phyloP scores from a whole-genome alignment of 2,113 vertebrate species.

The Symphodus melops region DNA sequence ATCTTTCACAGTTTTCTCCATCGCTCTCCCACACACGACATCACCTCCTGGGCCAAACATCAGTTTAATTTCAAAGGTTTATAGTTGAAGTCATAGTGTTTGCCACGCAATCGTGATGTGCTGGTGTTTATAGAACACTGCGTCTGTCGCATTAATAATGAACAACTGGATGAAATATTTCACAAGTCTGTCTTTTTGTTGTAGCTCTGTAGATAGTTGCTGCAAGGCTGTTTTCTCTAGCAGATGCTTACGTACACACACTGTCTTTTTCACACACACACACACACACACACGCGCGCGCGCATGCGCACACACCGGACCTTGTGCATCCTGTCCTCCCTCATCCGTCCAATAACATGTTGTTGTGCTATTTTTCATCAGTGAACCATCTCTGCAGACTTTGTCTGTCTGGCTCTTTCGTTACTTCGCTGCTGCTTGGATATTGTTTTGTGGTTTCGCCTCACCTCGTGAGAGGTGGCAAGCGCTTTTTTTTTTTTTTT shows the following conservation, averaged over 20 bases:
- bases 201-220: constrained; percentile 33
- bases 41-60: constrained; percentile 2
- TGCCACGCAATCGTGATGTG: constrained; percentile 16
- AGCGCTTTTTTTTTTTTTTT: constrained; percentile 17
- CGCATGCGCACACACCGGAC: neutral
- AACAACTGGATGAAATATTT: constrained; percentile 58
- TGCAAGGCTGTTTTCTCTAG: constrained; percentile 37
- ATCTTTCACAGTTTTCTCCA: neutral
- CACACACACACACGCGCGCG: constrained; percentile 6
- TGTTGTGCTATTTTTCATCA: constrained; percentile 53
- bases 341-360: constrained; percentile 54
- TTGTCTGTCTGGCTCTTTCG: constrained; percentile 47
- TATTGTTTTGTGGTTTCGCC: constrained; percentile 43
- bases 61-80: constrained; percentile 13
- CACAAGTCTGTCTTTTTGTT: constrained; percentile 39
- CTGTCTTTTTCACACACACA: neutral
- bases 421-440: constrained; percentile 62
- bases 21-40: neutral
- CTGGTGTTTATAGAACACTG: constrained; percentile 26
- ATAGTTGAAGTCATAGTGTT: too few species aligned
- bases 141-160: constrained; percentile 61
- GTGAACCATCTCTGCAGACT: constrained; percentile 35
- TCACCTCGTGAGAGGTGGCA: constrained; percentile 26
- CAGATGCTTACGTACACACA: constrained; percentile 29
- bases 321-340: constrained; percentile 37